Base-by-base conservation (phyloP, 2,888 invertebrate genomes). In the Acleris emargana region DNA sequence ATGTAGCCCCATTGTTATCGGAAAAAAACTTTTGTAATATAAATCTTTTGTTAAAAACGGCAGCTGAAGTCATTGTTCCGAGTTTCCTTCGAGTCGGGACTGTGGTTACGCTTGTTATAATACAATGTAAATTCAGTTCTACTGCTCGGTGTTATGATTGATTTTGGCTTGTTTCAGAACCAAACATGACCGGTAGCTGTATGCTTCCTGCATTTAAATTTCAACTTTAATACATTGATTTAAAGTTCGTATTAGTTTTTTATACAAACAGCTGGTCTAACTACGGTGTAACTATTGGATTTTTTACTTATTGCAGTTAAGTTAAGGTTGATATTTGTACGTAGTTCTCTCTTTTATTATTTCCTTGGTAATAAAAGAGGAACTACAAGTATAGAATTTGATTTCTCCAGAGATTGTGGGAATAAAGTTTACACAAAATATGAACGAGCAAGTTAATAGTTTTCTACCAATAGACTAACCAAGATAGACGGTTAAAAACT, bases 1-100 rank as follows among this genome's bases (percentile, higher is more conserved):
- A 72, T 63, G 75, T 78, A 74, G 73, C 72, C 59, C 71, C 68
- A 72, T 77, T 77, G 73, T 76, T 67, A 54, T 38, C 53, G 62
- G 69, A 69, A 69, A 64, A 64, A 64, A 50, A 66, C 60, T 61
- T 60, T 66, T 66, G 45, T 66, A 54, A 45, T 59, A 57, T 57
- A 57, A 45, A 55, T 51, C 61, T 55, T 52, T 66, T 66, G 66
- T 61, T 66, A 38, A 17, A 55, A 58, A 22, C 47, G 61, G 57
- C 66, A 66, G 66, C 66, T 66, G 66, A 3, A 52, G 25, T 55
- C 54, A 42, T 64, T 64, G 64, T 59, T 42, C 58, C 25, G 60
- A 64, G 43, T 55, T 66, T 50, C 59, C 50, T 49, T 57, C 66
- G 66, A 66, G 60, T 60, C 50, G 28, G 43, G 20, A 45, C 50